Conservation (phyloP, 2,797 vertebrate species). For the Trachops cirrhosus region DNA sequence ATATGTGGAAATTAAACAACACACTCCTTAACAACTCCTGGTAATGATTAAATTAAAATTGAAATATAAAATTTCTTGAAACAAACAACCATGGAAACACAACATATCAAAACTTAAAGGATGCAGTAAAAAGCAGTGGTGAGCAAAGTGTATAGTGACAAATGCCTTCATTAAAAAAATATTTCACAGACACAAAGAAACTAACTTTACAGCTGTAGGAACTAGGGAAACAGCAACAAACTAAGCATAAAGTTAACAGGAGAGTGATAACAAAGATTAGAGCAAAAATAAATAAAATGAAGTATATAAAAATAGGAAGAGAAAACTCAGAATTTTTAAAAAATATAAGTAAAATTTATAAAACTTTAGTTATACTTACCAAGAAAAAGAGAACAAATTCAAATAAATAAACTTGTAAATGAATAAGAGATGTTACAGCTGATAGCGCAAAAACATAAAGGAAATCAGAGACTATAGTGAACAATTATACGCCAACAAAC, state of each 20-base stretch:
- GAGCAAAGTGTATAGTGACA: background rate
- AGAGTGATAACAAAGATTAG: background rate
- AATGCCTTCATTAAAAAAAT: background rate
- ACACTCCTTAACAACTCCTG: background rate
- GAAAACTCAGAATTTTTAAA: background rate
- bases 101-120: background rate
- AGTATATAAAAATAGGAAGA: background rate
- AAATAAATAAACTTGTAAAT: background rate
- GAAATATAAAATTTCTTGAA: background rate
- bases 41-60: background rate
- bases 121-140: background rate
- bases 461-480: too few species aligned
- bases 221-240: background rate
- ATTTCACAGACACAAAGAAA: background rate
- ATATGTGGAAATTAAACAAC: background rate
- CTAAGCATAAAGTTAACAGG: background rate
- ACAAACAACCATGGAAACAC: background rate
- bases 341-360: background rate
- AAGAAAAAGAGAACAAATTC: background rate
- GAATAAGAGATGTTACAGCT: too few species aligned
- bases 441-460: too few species aligned
- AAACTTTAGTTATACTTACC: background rate
- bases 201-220: background rate
- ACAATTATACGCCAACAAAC: too few species aligned
- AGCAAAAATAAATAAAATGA: too few species aligned